Evolutionary conservation across 2,113 vertebrate genomes (phyloP), one percentile per base, ranked within the genome.

Genomic region (Istiophorus platypterus): DNA sequence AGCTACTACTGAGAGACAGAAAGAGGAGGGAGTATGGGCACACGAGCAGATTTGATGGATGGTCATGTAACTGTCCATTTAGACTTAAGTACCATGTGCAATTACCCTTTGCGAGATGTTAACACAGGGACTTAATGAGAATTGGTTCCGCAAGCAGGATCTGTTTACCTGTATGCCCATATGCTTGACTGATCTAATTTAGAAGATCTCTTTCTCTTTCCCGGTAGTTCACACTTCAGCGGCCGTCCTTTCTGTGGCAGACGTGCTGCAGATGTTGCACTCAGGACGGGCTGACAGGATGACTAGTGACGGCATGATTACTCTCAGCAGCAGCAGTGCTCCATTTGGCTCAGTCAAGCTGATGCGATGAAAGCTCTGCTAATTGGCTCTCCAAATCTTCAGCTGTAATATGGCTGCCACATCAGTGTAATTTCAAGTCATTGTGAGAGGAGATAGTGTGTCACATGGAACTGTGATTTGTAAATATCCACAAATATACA

Each of bases 241-340:
- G 26, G 70, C 3, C 12, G 74, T 62, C 68, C 82, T 90, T 90
- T 94, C 92, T 92, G 76, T 84, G 59, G 68, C 82, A 90, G 88
- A 93, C 90, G 20, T 65, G 85, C 81, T 89, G 66, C 91, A 94
- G 93, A 93, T 94, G 93, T 89, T 93, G 81, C 39, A 58, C 78
- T 82, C 57, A 67, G 87, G 86, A 82, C 31, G 15, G 80, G 67
- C 61, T 90, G 91, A 94, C 89, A 90, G 86, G 86, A 93, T 89
- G 91, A 92, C 85, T 85, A 82, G 88, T 91, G 93, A 94, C 88
- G 87, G 88, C 87, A 78, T 92, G 85, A 93, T 95, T 93, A 89
- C 84, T 86, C 90, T 81, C 78, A 63, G 84, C 88, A 70, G 84
- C 88, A 70, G 86, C 80, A 57, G 88, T 1, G 83, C 87, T 85